These are phyloP conservation scores for Peromyscus attwateri DNA, from an alignment of 2,797 vertebrate genomes.

Conservation along the genomic window DNA sequence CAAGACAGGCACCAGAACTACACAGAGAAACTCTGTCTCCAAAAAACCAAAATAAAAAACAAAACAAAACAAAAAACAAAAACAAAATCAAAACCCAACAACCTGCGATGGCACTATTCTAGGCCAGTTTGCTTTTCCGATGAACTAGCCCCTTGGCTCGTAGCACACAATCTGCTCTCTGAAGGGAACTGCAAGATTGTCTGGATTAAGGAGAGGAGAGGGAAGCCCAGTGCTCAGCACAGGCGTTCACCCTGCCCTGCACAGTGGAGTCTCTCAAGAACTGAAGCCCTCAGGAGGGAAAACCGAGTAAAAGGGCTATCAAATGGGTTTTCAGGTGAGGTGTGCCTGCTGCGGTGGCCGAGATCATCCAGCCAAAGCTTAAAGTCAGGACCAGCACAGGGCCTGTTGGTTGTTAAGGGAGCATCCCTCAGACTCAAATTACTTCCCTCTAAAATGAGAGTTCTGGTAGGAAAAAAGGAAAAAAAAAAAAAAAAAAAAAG, in stretches of 20 bases:
- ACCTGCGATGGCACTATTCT: neutral
- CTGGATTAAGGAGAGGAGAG: neutral
- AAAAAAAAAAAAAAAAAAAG: neutral
- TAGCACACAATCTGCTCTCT: neutral
- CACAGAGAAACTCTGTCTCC: neutral
- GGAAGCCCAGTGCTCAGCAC: neutral
- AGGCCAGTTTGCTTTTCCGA: neutral
- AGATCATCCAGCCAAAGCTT: neutral
- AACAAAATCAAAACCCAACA: neutral
- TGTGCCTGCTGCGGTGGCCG: neutral
- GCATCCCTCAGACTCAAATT: neutral
- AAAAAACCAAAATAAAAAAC: neutral
- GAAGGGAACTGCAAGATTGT: neutral
- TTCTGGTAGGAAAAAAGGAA: neutral
- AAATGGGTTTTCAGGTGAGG: neutral
- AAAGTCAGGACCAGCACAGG: neutral
- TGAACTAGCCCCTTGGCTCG: neutral
- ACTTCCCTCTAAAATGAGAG: neutral
- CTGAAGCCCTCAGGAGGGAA: neutral
- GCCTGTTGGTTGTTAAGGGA: constrained; percentile 22
- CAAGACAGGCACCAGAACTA: too few species aligned
- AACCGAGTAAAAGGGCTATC: neutral
- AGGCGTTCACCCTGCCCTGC: neutral
- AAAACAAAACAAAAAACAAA: neutral
- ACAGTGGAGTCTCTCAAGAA: neutral